These are phyloP conservation scores for Euzophera pinguis DNA, from an alignment of 2,888 invertebrate genomes.

Conservation along the genomic window DNA sequence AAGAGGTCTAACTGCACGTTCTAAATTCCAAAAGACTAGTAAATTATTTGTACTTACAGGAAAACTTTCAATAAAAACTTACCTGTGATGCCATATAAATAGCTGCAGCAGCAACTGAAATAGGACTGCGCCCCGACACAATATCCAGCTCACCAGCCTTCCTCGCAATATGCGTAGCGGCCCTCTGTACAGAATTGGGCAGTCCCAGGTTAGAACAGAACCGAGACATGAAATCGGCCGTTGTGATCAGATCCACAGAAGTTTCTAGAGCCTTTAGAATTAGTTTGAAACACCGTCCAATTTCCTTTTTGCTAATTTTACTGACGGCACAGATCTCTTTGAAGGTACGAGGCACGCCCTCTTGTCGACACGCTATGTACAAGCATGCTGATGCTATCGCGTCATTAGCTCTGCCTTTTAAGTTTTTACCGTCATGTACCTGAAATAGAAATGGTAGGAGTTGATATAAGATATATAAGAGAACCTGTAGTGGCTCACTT, in stretches of 20 bases:
- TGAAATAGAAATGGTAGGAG: conserved; percentile 29
- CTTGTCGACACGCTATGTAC: conserved; percentile 99
- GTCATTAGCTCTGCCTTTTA: conserved; percentile 97
- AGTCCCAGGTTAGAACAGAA: conserved; percentile 97
- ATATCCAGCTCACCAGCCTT: conserved; percentile 98
- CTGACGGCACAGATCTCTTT: conserved; percentile 99
- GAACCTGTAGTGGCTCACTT: too few species aligned
- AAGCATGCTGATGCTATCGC: conserved; percentile 99
- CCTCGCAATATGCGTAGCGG: conserved; percentile 97
- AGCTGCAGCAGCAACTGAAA: conserved; percentile 99
- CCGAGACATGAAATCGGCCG: conserved; percentile 99
- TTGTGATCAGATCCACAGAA: conserved; percentile 97
- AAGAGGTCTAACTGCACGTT: too few species aligned
- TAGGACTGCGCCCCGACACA: conserved; percentile 98
- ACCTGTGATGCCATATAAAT: conserved; percentile 99
- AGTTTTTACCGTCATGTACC: conserved; percentile 96
- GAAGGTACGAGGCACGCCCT: conserved; percentile 98
- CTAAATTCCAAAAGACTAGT: background rate
- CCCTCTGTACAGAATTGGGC: conserved; percentile 93
- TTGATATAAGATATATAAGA: too few species aligned
- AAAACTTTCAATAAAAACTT: conserved; percentile 16
- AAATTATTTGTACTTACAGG: background rate
- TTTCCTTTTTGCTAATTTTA: conserved; percentile 99
- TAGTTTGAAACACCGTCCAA: conserved; percentile 98
- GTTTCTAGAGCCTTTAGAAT: conserved; percentile 98